A percentile compares a stretch with the other conserved stretches of the same genome.
phyloP scores from a whole-genome alignment of 2,797 vertebrate genomes.

The Oceanodroma leucorhoa region DNA sequence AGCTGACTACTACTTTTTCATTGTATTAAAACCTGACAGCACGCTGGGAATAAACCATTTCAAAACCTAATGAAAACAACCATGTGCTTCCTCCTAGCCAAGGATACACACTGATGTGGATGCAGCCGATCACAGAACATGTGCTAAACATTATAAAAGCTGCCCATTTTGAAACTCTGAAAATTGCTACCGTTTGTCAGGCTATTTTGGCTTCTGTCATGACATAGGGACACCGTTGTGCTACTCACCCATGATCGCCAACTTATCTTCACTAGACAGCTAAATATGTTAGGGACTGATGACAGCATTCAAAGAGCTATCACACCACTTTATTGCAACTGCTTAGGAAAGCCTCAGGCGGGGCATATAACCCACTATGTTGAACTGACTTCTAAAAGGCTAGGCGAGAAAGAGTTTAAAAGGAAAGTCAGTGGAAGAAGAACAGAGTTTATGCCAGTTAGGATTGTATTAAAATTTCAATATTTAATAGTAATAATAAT shows the following conservation, averaged over 20 bases:
- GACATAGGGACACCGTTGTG: not conserved
- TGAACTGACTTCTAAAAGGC: not conserved
- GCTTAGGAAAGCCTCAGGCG: not conserved
- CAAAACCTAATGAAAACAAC: constrained; percentile 25
- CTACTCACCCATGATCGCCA: fast-evolving
- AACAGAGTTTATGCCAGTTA: not conserved
- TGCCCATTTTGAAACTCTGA: not conserved
- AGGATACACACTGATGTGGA: not conserved
- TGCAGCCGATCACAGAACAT: not conserved
- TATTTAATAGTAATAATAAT: not conserved
- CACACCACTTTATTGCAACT: not conserved
- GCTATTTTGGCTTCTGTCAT: not conserved
- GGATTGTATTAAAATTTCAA: not conserved
- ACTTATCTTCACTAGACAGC: not conserved
- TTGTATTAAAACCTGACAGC: not conserved
- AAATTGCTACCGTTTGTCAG: not conserved
- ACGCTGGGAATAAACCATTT: not conserved
- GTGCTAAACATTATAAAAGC: not conserved
- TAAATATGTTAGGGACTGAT: not conserved
- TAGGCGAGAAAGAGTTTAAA: not conserved
- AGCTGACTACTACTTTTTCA: constrained; percentile 1
- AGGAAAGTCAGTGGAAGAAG: not conserved
- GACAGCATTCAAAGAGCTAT: not conserved
- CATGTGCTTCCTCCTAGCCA: not conserved
- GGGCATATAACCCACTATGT: not conserved